A percentile compares a stretch with the other conserved stretches of the same genome.
phyloP scores from a whole-genome alignment of 2,113 vertebrate species.

The Serinus canaria region DNA sequence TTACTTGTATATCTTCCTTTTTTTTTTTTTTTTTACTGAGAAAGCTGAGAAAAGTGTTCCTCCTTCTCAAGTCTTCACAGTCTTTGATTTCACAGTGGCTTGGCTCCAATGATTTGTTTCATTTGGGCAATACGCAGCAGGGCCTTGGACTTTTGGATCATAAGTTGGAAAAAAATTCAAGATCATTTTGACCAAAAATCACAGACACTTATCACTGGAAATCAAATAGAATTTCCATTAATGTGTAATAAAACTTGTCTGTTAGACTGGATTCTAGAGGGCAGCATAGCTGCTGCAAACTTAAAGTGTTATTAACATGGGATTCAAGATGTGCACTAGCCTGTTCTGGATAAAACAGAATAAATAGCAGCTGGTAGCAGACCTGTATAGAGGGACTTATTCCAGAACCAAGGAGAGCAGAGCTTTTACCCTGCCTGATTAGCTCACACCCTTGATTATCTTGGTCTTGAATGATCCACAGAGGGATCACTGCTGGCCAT shows the following conservation, averaged over 20 bases:
- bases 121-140: background rate
- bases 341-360: background rate
- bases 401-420: background rate
- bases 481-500: background rate
- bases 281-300: background rate
- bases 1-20: background rate
- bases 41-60: background rate
- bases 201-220: background rate
- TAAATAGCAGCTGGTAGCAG: background rate
- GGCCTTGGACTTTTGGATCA: background rate
- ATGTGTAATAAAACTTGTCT: background rate
- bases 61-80: background rate
- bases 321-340: background rate
- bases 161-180: background rate
- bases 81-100: background rate
- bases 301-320: background rate
- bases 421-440: background rate
- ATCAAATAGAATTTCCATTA: background rate
- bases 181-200: background rate
- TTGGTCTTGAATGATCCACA: background rate
- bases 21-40: background rate
- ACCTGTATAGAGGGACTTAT: background rate
- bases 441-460: rapidly evolving
- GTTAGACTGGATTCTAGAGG: slow-evolving; percentile 1
- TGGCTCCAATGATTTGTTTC: background rate